Base-by-base conservation (phyloP, 2,888 invertebrate species). In the Sinotaia quadrata region DNA sequence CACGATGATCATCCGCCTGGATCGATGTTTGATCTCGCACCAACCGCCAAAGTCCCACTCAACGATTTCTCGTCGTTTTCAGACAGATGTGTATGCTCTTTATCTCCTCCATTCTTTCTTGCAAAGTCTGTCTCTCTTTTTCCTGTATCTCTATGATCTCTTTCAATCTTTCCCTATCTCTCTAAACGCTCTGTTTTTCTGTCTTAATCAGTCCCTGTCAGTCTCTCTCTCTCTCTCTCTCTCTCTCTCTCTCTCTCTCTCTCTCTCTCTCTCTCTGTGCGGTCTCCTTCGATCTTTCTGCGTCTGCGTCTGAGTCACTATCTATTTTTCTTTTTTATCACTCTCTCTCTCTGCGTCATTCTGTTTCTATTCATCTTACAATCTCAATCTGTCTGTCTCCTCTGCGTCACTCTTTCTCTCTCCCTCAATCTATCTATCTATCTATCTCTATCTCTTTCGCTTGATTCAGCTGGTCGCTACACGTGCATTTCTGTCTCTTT, bases 221-320 rank as follows among this genome's bases (percentile, higher is more conserved):
- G 15, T 44, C 44, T 44, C 44, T 44, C 44, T 44, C 44, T 44
- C 44, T 44, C 44, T 44, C 44, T 44, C 44, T 44, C 44, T 44
- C 44, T 44, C 44, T 44, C 44, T 44, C 44, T 44, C 44, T 44
- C 44, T 44, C 44, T 44, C 44, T 44, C 44, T 44, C 44, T 44
- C 44, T 44, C 44, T 18, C 15, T n/a, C 15, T n/a, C 15, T 18
- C n/a, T 18, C 44, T 2, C n/a, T 44, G 44, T 15, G 1, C 15
- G 15, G 44, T 18, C 2, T 44, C 44, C 44, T n/a, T 44, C 44
- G 15, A 18, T 2, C 44, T n/a, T n/a, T 18, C n/a, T n/a, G 15
- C 15, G 44, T 44, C 15, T 44, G 15, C 15, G n/a, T 44, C 44
- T n/a, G 15, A 18, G n/a, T 18, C 15, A n/a, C 44, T 15, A 44